These are phyloP conservation scores for Caenorhabditis sp. DNA, from an alignment of 2,888 invertebrate genomes.

Conservation along the genomic window DNA sequence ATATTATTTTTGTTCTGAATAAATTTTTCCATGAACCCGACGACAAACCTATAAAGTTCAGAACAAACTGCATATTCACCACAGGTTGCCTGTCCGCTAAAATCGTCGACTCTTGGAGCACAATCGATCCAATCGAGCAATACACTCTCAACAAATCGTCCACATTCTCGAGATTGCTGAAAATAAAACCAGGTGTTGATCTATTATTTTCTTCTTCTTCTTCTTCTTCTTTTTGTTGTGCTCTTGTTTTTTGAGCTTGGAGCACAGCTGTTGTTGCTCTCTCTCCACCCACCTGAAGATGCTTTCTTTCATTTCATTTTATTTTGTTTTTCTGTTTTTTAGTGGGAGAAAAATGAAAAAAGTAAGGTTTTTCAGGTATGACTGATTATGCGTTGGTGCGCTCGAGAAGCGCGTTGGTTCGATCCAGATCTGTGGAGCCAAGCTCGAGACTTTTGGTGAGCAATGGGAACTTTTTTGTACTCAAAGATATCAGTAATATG, in stretches of 20 bases:
- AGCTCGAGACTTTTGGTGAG: conserved; percentile 40
- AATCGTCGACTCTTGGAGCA: conserved; percentile 7
- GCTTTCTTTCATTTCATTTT: conserved; percentile 13
- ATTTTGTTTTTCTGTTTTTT: neutral
- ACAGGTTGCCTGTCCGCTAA: conserved; percentile 17
- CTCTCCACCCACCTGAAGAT: neutral
- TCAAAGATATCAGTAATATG: no score
- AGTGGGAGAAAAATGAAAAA: neutral
- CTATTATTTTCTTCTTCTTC: neutral
- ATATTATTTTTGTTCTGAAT: no score
- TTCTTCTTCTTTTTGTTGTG: neutral
- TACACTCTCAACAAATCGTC: conserved; percentile 31
- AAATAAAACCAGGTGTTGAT: conserved; percentile 5
- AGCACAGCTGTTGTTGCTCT: neutral
- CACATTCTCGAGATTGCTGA: conserved; percentile 20
- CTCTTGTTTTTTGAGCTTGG: neutral
- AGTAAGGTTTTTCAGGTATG: conserved; percentile 33
- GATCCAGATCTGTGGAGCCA: conserved; percentile 50
- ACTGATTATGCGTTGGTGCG: conserved; percentile 62
- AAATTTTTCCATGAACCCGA: no score
- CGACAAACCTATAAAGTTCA: conserved; percentile 19
- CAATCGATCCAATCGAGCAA: conserved; percentile 17
- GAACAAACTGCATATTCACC: conserved; percentile 21
- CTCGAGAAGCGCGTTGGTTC: conserved; percentile 58
- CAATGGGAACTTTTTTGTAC: neutral